Evolutionary conservation across 2,888 invertebrate species (phyloP), one percentile per base, ranked within the genome.

Genomic region (Hydrotaea cyrtoneurina): DNA sequence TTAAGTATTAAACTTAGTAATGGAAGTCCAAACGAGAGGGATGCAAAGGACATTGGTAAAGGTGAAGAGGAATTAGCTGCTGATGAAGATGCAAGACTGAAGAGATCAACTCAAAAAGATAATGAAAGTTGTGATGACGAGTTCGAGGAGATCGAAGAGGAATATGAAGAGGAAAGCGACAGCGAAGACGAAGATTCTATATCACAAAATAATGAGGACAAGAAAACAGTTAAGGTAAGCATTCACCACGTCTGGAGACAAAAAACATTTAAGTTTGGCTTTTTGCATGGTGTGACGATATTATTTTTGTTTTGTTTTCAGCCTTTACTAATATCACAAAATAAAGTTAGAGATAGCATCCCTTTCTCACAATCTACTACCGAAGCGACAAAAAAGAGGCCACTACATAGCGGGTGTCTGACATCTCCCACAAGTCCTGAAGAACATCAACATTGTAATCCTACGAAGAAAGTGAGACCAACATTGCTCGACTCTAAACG

Each of bases 291-390:
- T n/a, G n/a, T n/a, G n/a, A n/a, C n/a, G n/a, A n/a, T n/a, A n/a
- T n/a, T n/a, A n/a, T n/a, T n/a, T n/a, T n/a, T n/a, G n/a, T n/a
- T n/a, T n/a, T n/a, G n/a, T n/a, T n/a, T 86, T 13, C 57, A 92
- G 92, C 92, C 91, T 0, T 77, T 91, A 72, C 85, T 91, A 0
- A 91, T 92, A 71, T 90, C 90, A 21, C 91, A 92, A 77, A 88
- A 89, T 2, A 92, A 92, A 77, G 86, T 91, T 21, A 62, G 86
- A 10, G 78, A 81, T 7, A 39, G 31, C 8, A 43, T 76, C 2
- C 72, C 64, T 21, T n/a, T 19, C 0, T 43, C 26, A 11, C 83
- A 86, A 1, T 87, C 87, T 0, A 86, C 86, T 0, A 87, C 86
- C 23, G 83, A 86, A n/a, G 10, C 39, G 13, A 64, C 83, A 0